Base-by-base conservation (phyloP, 1,140 invertebrate genomes). In the Bombyx mandarina region DNA sequence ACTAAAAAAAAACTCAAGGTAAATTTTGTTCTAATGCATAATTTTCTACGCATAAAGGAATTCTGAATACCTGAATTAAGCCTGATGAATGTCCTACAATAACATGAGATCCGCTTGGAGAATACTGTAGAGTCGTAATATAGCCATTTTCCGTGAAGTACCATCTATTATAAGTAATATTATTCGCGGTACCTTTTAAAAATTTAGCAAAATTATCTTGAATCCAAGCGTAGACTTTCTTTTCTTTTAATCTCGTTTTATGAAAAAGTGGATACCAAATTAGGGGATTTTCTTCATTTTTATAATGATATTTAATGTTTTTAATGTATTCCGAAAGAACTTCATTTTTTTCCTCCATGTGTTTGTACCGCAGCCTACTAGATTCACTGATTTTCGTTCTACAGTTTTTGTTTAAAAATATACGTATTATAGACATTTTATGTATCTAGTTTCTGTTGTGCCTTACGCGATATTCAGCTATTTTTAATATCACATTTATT, bases 261-360 rank as follows among this genome's bases (percentile, higher is more conserved):
- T 75, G 77, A 50, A 82, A 86, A 78, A 80, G 76, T 0, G 79
- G 78, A 60, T 82, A 84, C 79, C 79, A 84, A 56, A 67, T 54
- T 43, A 66, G 62, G 6, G 67, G 66, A 10, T 44, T 52, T 53
- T 64, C 56, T 62, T 77, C 78, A 64, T 75, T 76, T 52, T 75
- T 57, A 51, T 81, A 86, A 63, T 75, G 71, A 26, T 58, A 45
- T 43, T 68, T 44, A 54, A 82, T 66, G 45, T 62, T 60, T 48
- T 66, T 65, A 4, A 56, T 60, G 47, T 74, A 79, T 56, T 81
- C 68, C 8, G 46, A 54, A 43, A 83, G 42, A 56, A 83, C 72
- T 61, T 63, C 52, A 18, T 66, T 66, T 56, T 66, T 52, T 48
- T 64, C 58, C n/a, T 67, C 57, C 80, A 82, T 84, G 63, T 57